A percentile compares a stretch with the other conserved stretches of the same genome.
phyloP scores from a whole-genome alignment of 2,888 invertebrate species.

The Mycalesis mineus region DNA sequence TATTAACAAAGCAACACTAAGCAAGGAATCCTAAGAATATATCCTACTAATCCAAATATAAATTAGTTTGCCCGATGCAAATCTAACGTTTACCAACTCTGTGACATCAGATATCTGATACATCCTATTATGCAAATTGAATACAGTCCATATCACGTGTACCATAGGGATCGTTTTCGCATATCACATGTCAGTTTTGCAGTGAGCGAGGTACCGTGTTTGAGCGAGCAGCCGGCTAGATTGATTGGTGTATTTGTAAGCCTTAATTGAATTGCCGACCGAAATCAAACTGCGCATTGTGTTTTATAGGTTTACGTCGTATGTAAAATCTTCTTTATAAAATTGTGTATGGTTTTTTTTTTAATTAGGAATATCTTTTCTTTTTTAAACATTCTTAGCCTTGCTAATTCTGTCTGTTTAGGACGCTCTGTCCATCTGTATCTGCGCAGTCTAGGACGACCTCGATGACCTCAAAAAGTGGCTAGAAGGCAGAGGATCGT shows the following conservation, averaged over 20 bases:
- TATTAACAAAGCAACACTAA: no score
- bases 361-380: no score
- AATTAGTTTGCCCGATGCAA: no score
- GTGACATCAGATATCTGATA: background rate
- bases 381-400: no score
- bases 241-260: background rate
- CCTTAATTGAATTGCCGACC: background rate
- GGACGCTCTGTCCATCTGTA: no score
- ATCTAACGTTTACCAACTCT: background rate
- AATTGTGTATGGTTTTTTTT: no score
- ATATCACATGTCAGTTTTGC: background rate
- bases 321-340: background rate
- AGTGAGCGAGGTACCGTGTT: background rate
- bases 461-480: no score
- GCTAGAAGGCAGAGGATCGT: no score
- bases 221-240: background rate
- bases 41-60: no score
- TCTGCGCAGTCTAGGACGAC: no score
- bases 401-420: no score
- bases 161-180: background rate
- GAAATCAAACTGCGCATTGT: background rate
- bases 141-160: background rate
- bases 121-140: background rate
- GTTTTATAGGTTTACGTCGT: background rate
- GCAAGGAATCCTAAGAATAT: no score